phyloP scores from a whole-genome alignment of 2,113 vertebrate genomes.

The Psephotus haematonotus region DNA sequence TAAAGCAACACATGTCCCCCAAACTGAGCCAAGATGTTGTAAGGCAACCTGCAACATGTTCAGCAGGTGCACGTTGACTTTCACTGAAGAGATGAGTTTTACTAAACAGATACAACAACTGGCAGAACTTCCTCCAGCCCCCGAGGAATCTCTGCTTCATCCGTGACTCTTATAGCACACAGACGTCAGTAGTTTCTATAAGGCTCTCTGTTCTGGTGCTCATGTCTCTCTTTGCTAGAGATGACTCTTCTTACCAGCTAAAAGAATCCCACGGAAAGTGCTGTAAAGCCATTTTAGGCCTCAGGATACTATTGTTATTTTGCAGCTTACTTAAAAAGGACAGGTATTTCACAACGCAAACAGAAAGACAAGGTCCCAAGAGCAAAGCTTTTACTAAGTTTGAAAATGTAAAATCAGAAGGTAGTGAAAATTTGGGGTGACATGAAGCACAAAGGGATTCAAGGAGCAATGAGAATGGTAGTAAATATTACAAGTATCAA shows the following conservation, averaged over 20 bases:
- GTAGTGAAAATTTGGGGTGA: neutral
- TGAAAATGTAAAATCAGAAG: neutral
- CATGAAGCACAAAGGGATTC: neutral
- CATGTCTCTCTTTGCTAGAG: neutral
- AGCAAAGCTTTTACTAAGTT: neutral
- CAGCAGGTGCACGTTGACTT: accelerated
- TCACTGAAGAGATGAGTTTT: neutral
- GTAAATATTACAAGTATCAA: neutral
- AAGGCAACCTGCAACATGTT: neutral
- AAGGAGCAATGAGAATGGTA: accelerated
- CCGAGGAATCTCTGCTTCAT: neutral
- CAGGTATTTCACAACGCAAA: neutral
- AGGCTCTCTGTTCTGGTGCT: neutral
- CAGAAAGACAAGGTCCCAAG: neutral
- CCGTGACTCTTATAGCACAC: neutral
- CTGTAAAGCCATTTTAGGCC: neutral
- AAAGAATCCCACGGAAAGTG: neutral
- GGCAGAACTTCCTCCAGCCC: neutral
- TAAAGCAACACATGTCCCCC: neutral
- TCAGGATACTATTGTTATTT: neutral
- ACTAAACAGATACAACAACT: neutral
- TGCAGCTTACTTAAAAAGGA: neutral
- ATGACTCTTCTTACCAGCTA: neutral
- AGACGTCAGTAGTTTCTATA: neutral
- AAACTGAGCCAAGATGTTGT: neutral